These are phyloP conservation scores for Pararge aegeria DNA, from an alignment of 1,140 invertebrate genomes.

Conservation along the genomic window DNA sequence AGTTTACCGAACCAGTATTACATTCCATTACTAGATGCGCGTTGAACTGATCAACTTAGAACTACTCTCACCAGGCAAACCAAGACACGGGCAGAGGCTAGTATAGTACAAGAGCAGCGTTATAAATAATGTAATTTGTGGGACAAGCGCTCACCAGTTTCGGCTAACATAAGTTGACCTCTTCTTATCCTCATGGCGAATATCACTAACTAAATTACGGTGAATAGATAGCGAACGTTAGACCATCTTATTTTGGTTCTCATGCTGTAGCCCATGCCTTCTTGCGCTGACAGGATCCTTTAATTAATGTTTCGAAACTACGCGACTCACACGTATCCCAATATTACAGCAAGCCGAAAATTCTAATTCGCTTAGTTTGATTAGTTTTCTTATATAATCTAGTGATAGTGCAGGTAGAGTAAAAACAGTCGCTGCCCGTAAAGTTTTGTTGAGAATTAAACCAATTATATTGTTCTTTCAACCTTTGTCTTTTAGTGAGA, in stretches of 20 bases:
- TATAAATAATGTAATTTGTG: constrained; percentile 20
- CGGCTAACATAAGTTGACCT: constrained; percentile 5
- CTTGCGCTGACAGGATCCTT: constrained; percentile 59
- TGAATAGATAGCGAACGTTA: constrained; percentile 12
- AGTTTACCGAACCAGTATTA: too few relatives aligned
- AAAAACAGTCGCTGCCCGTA: too few relatives aligned
- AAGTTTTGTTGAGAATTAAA: too few relatives aligned
- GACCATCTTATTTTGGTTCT: constrained; percentile 24
- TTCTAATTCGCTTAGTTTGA: constrained; percentile 34
- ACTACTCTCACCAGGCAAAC: neutral
- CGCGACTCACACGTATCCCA: constrained; percentile 40
- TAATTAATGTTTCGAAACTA: constrained; percentile 67
- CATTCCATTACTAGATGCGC: too few relatives aligned
- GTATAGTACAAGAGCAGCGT: neutral
- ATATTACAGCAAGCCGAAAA: constrained; percentile 45
- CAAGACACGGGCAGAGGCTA: too few relatives aligned
- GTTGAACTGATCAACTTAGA: too few relatives aligned
- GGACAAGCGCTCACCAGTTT: constrained; percentile 10
- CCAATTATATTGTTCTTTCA: too few relatives aligned
- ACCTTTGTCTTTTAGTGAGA: too few relatives aligned
- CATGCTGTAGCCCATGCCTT: constrained; percentile 40
- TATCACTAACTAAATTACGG: neutral
- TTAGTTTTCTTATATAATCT: constrained; percentile 16
- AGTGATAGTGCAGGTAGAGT: neutral
- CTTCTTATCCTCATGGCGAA: neutral